Evolutionary conservation across 2,888 invertebrate species (phyloP), one percentile per base, ranked within the genome.

Genomic region (Tetragnatha montana): DNA sequence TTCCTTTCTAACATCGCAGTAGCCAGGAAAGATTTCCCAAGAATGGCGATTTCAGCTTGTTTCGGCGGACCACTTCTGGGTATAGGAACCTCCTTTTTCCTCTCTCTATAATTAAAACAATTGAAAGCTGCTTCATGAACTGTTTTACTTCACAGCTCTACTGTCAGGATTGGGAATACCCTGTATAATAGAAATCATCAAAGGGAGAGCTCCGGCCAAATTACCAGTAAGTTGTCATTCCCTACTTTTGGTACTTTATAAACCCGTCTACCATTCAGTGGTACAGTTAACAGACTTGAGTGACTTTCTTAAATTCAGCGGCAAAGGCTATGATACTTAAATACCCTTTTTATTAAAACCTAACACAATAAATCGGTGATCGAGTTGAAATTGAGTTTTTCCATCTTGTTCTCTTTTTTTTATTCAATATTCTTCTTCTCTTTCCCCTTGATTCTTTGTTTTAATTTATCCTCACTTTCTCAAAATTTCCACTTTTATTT

Each of bases 31-130:
- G 94, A 94, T 6, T 94, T 93, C 91, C 94, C 94, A 0, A 92
- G 94, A 78, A 94, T 94, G 93, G 94, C 94, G 0, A 94, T 94
- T 88, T 94, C 94, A 3, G 94, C 94, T 6, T 94, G 94, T 82
- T 94, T 94, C 92, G 94, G 94, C 76, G 94, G 94, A 68, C 94
- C 94, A 12, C 92, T 95, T n/a, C 94, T 94, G 91, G 95, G 94
- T 94, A 93, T 93, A 0, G 35, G 69, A 4, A 69, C 12, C 17
- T 69, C 12, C 19, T n/a, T 10, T 10, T 69, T 69, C 14, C 19
- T 10, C 19, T 69, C 17, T 69, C 0, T 69, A 69, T n/a, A n/a
- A 69, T 69, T n/a, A n/a, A 73, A 12, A 73, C 21, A 73, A 73
- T 8, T 1, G 35, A 47, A 47, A 17, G n/a, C 35, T 35, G 35